These are phyloP conservation scores for Julus scandinavius DNA, from an alignment of 2,888 invertebrate genomes.

Conservation along the genomic window DNA sequence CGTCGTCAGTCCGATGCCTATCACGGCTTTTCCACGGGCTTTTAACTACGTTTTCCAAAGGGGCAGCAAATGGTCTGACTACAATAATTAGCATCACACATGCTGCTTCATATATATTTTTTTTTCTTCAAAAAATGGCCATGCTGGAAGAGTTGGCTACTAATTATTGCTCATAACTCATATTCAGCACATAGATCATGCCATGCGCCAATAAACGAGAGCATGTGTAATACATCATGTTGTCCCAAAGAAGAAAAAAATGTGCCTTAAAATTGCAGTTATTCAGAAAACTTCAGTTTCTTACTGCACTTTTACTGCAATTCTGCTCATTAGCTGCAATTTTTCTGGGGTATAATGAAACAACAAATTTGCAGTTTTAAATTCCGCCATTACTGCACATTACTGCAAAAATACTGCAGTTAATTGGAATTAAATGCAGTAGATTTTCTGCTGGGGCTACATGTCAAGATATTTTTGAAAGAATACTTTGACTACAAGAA, in stretches of 20 bases:
- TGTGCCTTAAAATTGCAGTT: too few relatives aligned
- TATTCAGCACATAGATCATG: not conserved
- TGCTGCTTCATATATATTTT: not conserved
- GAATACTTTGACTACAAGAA: too few relatives aligned
- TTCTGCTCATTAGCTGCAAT: too few relatives aligned
- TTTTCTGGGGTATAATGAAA: too few relatives aligned
- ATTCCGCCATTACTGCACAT: too few relatives aligned
- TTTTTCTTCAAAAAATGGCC: not conserved
- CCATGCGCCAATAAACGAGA: not conserved
- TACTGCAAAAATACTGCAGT: too few relatives aligned
- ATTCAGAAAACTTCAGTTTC: too few relatives aligned
- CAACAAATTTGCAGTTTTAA: too few relatives aligned
- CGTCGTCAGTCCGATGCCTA: conserved; percentile 8
- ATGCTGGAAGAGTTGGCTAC: not conserved
- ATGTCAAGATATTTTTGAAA: not conserved
- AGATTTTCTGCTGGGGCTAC: too few relatives aligned
- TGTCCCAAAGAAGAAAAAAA: too few relatives aligned
- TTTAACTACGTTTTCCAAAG: not conserved
- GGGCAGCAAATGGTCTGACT: not conserved
- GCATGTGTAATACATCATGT: not conserved
- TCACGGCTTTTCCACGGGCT: not conserved
- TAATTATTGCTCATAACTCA: conserved; percentile 15
- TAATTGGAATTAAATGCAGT: too few relatives aligned
- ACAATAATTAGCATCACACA: conserved; percentile 28
- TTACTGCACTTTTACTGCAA: too few relatives aligned